These are phyloP conservation scores for Gymnoscopelus braueri DNA, from an alignment of 2,797 vertebrate species.

Conservation along the genomic window DNA sequence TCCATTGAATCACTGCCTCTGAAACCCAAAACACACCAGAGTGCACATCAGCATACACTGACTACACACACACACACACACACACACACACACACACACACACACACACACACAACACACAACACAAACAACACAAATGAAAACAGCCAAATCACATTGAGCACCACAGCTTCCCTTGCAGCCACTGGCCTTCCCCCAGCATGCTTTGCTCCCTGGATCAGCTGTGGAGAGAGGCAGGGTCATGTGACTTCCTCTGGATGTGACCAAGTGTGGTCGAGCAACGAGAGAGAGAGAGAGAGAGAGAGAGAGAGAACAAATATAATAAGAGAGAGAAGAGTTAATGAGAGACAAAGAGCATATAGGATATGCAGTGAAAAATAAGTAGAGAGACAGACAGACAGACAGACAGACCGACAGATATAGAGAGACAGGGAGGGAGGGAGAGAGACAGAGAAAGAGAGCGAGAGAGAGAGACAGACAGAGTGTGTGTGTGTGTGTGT, in stretches of 20 bases:
- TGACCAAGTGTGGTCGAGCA: constrained; percentile 37
- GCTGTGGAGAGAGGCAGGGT: constrained; percentile 53
- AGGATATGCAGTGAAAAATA: no score
- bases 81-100: constrained; percentile 20
- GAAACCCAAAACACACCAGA: constrained; percentile 81
- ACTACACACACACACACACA: constrained; percentile 24
- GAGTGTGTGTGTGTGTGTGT: constrained; percentile 15
- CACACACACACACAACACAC: constrained; percentile 11
- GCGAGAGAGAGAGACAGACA: constrained; percentile 33
- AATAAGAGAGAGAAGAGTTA: constrained; percentile 22
- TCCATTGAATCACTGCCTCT: constrained; percentile 79
- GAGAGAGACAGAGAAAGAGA: constrained; percentile 9
- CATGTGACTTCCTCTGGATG: constrained; percentile 47
- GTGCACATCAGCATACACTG: constrained; percentile 71
- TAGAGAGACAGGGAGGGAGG: constrained; percentile 22
- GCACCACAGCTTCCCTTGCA: constrained; percentile 35
- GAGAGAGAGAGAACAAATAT: not conserved
- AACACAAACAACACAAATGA: not conserved
- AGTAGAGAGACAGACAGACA: constrained; percentile 3
- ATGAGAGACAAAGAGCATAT: not conserved
- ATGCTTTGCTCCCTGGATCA: constrained; percentile 69
- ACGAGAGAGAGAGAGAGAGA: constrained; percentile 33
- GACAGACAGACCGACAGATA: constrained; percentile 18
- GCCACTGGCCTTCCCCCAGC: constrained; percentile 58
- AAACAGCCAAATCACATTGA: constrained; percentile 48